These are phyloP conservation scores for Aradophagus sp. DNA, from an alignment of 1,140 invertebrate genomes.

Conservation along the genomic window DNA sequence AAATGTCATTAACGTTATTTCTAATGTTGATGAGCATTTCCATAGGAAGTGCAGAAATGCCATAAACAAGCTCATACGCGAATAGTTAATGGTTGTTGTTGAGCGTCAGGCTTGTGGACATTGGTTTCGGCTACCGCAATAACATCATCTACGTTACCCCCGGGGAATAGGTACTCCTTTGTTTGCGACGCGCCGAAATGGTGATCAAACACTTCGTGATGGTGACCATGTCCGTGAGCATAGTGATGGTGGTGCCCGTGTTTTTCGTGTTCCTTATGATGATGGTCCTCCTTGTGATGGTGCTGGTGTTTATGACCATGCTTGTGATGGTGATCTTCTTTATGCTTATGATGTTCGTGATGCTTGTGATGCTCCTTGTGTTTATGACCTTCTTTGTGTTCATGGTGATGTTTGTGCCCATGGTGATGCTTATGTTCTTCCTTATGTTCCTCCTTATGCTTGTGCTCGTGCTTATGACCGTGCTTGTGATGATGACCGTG, in stretches of 20 bases:
- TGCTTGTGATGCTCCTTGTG: slow-evolving; percentile 56
- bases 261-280: slow-evolving; percentile 63
- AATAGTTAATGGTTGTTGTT: slow-evolving; percentile 24
- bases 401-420: slow-evolving; percentile 59
- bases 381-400: slow-evolving; percentile 61
- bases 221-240: slow-evolving; percentile 43
- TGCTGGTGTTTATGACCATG: slow-evolving; percentile 64
- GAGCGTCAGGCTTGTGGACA: background rate
- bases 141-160: slow-evolving; percentile 6
- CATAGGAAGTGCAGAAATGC: slow-evolving; percentile 26
- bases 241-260: slow-evolving; percentile 51
- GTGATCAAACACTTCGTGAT: slow-evolving; percentile 53
- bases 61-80: slow-evolving; percentile 26
- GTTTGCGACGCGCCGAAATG: slow-evolving; percentile 60
- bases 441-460: slow-evolving; percentile 65
- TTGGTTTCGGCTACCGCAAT: slow-evolving; percentile 16
- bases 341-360: slow-evolving; percentile 58
- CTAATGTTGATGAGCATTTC: slow-evolving; percentile 10
- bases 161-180: slow-evolving; percentile 62
- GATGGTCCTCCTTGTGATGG: slow-evolving; percentile 58
- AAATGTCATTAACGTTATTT: background rate
- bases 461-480: slow-evolving; percentile 18
- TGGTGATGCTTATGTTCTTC: slow-evolving; percentile 64
- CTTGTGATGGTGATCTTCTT: slow-evolving; percentile 61
- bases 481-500: slow-evolving; percentile 59